phyloP scores from a whole-genome alignment of 2,888 invertebrate species.

The Lydus trimaculatus region DNA sequence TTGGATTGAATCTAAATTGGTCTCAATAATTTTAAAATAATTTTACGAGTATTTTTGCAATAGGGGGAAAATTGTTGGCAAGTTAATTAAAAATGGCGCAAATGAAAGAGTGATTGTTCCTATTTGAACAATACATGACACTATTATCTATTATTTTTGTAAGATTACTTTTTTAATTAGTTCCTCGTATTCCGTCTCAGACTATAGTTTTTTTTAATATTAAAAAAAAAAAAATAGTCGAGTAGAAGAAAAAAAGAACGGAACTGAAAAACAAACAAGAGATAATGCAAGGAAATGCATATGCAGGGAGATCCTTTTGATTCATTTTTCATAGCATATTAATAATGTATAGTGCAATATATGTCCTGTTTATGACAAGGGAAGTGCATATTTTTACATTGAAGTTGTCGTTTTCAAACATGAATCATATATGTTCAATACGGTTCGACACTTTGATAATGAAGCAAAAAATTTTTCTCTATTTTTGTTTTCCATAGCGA shows the following conservation, averaged over 20 bases:
- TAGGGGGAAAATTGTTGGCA: neutral
- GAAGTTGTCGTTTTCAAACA: constrained; percentile 60
- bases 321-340: constrained; percentile 61
- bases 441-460: constrained; percentile 61
- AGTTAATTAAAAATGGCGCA: constrained; percentile 22
- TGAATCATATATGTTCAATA: constrained; percentile 61
- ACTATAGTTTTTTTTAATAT: neutral
- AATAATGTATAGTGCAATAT: constrained; percentile 60
- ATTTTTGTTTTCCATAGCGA: constrained; percentile 43
- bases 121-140: constrained; percentile 35
- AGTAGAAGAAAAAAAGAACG: constrained; percentile 4
- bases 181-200: constrained; percentile 39
- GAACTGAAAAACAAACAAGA: constrained; percentile 28
- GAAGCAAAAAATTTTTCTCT: constrained; percentile 56
- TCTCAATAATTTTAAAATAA: constrained; percentile 1
- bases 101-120: constrained; percentile 41
- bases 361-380: constrained; percentile 59
- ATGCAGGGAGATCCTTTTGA: constrained; percentile 49
- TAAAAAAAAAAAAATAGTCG: neutral
- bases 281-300: constrained; percentile 33
- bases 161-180: constrained; percentile 48
- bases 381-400: constrained; percentile 61
- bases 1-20: neutral
- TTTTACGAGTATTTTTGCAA: neutral
- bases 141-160: constrained; percentile 44